Percentiles rank a stretch among this genome's conserved stretches.
Evolutionary conservation across 2,113 vertebrate species (phyloP).

Genomic region (Actinemys pallida): DNA sequence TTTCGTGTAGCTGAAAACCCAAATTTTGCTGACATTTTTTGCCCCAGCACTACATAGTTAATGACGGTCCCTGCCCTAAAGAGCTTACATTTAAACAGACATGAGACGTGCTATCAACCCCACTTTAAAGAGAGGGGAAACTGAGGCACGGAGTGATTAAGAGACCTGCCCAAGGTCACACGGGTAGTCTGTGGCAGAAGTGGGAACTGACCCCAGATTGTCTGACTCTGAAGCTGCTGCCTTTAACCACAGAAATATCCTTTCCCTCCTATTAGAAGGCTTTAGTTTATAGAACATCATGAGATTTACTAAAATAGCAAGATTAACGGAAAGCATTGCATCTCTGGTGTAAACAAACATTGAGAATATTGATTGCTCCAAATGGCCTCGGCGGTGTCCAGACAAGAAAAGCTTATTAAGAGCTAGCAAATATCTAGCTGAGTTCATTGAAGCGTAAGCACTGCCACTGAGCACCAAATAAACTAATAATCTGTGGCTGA

Average conservation of each 20-base stretch:
- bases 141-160: neutral
- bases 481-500: neutral
- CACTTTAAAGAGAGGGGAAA: neutral
- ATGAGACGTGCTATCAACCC: neutral
- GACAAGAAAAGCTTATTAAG: neutral
- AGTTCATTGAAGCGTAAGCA: neutral
- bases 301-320: neutral
- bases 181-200: neutral
- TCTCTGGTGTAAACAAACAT: neutral
- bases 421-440: neutral
- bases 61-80: neutral
- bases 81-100: neutral
- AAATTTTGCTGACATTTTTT: neutral
- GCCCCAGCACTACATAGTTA: neutral
- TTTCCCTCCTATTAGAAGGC: neutral
- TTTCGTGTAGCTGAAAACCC: neutral
- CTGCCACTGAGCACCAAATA: neutral
- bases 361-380: neutral
- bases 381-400: neutral
- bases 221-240: fast-evolving
- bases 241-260: neutral
- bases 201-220: neutral
- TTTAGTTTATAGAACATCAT: fast-evolving
- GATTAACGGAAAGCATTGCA: neutral
- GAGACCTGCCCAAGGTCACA: neutral